phyloP scores from a whole-genome alignment of 1,140 invertebrate genomes.

The Brachionus calyciflorus region DNA sequence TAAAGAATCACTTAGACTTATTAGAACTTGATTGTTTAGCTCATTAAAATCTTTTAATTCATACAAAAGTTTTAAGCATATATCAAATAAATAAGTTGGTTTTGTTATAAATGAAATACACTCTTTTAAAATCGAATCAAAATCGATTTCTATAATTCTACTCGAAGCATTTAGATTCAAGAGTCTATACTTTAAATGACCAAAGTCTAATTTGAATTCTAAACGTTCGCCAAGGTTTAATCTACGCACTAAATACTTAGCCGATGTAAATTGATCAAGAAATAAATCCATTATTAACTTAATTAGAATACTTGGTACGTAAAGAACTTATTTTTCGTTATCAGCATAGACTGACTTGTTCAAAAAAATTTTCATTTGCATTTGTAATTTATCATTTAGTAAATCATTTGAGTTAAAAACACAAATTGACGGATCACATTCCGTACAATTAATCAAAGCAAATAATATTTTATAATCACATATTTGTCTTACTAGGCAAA shows the following conservation, averaged over 20 bases:
- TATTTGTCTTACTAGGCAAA: too few relatives aligned
- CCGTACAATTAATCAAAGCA: background rate
- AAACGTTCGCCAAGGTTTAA: background rate
- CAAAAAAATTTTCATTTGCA: slow-evolving; percentile 10
- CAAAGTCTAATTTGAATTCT: slow-evolving; percentile 40
- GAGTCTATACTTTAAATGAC: slow-evolving; percentile 33
- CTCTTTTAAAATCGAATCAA: slow-evolving; percentile 20
- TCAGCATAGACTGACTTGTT: slow-evolving; percentile 2
- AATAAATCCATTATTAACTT: slow-evolving; percentile 36
- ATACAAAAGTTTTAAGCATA: slow-evolving; percentile 5
- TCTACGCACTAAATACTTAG: slow-evolving; percentile 30
- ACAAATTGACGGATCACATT: slow-evolving; percentile 33
- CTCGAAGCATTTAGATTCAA: slow-evolving; percentile 19
- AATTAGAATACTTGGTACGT: background rate
- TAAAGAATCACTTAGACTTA: slow-evolving; percentile 21
- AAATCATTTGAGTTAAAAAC: background rate
- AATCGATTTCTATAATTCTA: slow-evolving; percentile 36
- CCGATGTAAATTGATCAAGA: slow-evolving; percentile 17
- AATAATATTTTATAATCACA: too few relatives aligned
- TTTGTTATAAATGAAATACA: slow-evolving; percentile 3
- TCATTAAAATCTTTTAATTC: slow-evolving; percentile 37
- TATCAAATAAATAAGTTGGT: background rate
- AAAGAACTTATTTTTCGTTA: background rate
- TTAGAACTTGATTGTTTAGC: slow-evolving; percentile 30
- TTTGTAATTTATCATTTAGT: slow-evolving; percentile 14